Evolutionary conservation across 2,797 vertebrate species (phyloP), one percentile per base, ranked within the genome.

Genomic region (Poliocrania exsul): DNA sequence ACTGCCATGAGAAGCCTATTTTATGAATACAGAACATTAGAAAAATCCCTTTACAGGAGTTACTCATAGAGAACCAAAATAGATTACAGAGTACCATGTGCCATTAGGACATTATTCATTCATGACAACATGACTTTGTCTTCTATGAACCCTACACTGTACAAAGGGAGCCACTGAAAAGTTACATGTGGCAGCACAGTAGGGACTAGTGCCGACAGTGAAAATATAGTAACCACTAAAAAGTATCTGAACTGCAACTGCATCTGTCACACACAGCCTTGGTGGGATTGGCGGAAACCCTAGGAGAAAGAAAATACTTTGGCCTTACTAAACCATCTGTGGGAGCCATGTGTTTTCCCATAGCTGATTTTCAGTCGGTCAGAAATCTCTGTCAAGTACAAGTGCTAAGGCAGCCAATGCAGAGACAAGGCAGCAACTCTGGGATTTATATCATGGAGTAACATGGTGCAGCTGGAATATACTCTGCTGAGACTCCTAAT

Each of bases 161-260:
- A 62, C 37, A 53, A 33, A 83, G 44, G 85, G 66, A 85, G 62
- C 37, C 70, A 72, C 80, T 81, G 89, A 88, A 58, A 85, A 67
- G 60, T 93, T 93, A 79, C 84, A 82, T 92, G 83, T 81, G 85
- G 75, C 16, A 19, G 44, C 69, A 51, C 80, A 72, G 44, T 77
- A 80, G 61, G 89, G 42, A 82, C 46, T 70, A 65, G 37, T 77
- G 53, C 49, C 2, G 2, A 90, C 61, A 86, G 62, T 86, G 79
- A 95, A 96, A 97, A 96, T 90, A 81, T 13, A 96, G 92, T 71
- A 90, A 92, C 81, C 51, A n/a, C 54, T 53, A 50, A 85, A 93
- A 96, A 93, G n/a, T 46, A 9, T 49, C 71, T 96, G 71, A 87
- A 35, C 78, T 92, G 58, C 65, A 93, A 67, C 72, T 95, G 70